Evolutionary conservation across 2,797 vertebrate species (phyloP).

Genomic region (Vireo griseus): DNA sequence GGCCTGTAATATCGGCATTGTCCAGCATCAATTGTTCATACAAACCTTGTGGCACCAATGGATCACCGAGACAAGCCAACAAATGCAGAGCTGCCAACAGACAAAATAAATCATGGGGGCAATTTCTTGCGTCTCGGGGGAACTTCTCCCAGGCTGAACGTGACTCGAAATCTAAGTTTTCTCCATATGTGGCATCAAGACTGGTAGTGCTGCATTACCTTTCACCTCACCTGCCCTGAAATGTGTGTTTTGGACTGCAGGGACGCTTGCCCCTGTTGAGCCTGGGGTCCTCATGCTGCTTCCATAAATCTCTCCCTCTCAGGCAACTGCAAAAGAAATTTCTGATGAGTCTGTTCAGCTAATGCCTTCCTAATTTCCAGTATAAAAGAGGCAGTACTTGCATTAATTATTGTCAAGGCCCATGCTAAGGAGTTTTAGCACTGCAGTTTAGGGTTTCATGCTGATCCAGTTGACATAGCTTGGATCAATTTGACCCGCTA

Average conservation of each 20-base stretch:
- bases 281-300: not conserved
- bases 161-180: not conserved
- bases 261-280: not conserved
- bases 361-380: not conserved
- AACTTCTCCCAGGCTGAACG: not conserved
- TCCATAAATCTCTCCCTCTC: not conserved
- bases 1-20: not conserved
- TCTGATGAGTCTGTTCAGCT: not conserved
- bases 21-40: not conserved
- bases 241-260: not conserved
- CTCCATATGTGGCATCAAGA: not conserved
- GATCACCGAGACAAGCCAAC: not conserved
- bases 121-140: not conserved
- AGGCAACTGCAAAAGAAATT: not conserved
- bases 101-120: not conserved
- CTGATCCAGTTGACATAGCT: slow-evolving; percentile 69
- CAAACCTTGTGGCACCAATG: rapidly evolving
- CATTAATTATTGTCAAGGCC: slow-evolving; percentile 51
- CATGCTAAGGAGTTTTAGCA: slow-evolving; percentile 18
- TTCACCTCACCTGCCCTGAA: not conserved
- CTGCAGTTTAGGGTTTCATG: slow-evolving; percentile 66
- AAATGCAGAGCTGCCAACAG: not conserved
- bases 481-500: slow-evolving; percentile 65
- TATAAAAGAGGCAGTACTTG: not conserved
- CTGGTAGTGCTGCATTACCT: not conserved